Evolutionary conservation across 2,113 vertebrate species (phyloP), one percentile per base, ranked within the genome.

Genomic region (Seriola dumerili): DNA sequence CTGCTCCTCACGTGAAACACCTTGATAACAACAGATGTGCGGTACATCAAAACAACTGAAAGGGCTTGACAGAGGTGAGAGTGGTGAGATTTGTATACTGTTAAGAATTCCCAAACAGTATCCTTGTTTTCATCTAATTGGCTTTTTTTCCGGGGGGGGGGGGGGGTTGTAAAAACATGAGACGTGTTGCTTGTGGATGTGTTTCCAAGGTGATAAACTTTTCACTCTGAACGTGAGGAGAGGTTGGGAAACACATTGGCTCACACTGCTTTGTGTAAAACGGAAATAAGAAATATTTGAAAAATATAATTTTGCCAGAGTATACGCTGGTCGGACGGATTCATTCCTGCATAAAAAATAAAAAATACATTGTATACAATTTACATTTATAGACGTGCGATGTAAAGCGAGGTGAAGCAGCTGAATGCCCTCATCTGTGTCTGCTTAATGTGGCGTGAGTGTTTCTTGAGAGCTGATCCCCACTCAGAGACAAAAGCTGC

Each of bases 191-290:
- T 91, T 92, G 89, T 73, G 69, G 92, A 93, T 89, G 90, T 93
- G 94, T 96, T 96, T 94, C 89, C 84, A 93, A 89, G 88, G 93
- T 90, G 94, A 95, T 92, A 94, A 95, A 95, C 88, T 79, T 82
- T 94, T 95, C 94, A 91, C 92, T 94, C 92, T 91, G 81, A 85
- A 88, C 48, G 84, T 91, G 95, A 94, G 77, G 84, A 74, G 48
- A 92, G 74, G 87, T 94, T 78, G 84, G 32, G 88, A 88, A 85
- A 57, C 76, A 58, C 83, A 67, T 75, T 79, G 55, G 87, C 82
- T 92, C 74, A 74, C 61, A 19, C 62, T 77, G 9, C 78, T 1
- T 68, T 61, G 8, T 55, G 21, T 86, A 76, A 46, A 6, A 36
- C 34, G 34, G 34, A 36, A 36, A 36, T 36, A 36, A 36, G 34